phyloP scores from a whole-genome alignment of 2,113 vertebrate genomes.

The Pteruthius melanotis region DNA sequence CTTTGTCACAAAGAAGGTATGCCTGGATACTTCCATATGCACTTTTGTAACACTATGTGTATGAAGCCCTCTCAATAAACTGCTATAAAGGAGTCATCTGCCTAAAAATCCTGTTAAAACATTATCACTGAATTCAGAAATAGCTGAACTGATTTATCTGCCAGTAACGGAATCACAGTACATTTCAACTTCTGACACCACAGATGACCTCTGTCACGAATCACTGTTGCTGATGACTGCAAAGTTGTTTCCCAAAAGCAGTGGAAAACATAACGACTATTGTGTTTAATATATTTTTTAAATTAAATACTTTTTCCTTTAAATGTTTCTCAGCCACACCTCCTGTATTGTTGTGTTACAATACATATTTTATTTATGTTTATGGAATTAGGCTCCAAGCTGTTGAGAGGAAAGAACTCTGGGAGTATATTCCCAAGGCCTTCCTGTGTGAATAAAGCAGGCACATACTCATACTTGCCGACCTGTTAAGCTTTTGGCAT shows the following conservation, averaged over 20 bases:
- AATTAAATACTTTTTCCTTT: neutral
- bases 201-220: neutral
- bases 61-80: neutral
- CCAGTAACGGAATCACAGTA: neutral
- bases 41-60: neutral
- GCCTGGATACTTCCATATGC: neutral
- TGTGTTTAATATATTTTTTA: neutral
- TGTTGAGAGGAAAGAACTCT: neutral
- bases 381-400: neutral
- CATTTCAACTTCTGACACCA: neutral
- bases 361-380: neutral
- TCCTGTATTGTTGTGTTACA: neutral
- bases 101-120: neutral
- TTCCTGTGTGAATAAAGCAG: neutral
- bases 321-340: neutral
- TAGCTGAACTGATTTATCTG: neutral
- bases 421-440: neutral
- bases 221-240: neutral
- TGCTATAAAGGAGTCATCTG: neutral
- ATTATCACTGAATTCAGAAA: neutral
- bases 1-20: neutral
- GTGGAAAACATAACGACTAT: neutral
- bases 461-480: neutral
- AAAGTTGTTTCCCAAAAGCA: neutral
- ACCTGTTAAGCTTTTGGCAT: constrained; percentile 47